Base-by-base conservation (phyloP, 2,888 invertebrate genomes). In the Uloborus plumipes region DNA sequence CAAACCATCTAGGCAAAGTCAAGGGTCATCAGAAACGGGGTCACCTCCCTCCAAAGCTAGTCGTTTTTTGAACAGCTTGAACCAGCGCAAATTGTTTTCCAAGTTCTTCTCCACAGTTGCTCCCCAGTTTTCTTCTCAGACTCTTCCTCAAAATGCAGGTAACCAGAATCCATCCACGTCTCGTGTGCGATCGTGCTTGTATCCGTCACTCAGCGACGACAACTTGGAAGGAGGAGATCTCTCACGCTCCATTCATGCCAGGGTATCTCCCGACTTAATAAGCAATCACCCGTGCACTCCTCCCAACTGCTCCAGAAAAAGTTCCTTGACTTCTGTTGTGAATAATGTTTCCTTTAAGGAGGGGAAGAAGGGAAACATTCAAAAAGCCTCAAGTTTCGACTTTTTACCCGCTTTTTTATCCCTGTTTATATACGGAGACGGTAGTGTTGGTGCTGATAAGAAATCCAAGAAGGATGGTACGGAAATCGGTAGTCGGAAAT, bases 331-430 rank as follows among this genome's bases (percentile, higher is more conserved):
- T 47, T 58, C 59, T 39, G 64, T 26, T n/a, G 58, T n/a, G 15
- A 55, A 55, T 31, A 55, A 73, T 16, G 47, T 47, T 20, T n/a
- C 65, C n/a, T 74, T 61, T 18, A 69, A 69, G 18, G 84, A 84
- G 26, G 62, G 59, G 2, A 84, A 84, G 18, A 84, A 70, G 26
- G 65, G 72, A 20, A 72, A 67, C 51, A 82, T 84, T 20, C 84
- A 84, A 20, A 84, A 84, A 58, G 82, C 84, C 16, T 84, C 84
- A 14, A 84, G 84, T 22, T 84, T 84, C 62, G 84, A 84, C 51
- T 76, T 83, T 75, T 66, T 84, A 14, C 84, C 84, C 1, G 84
- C 84, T 2, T 84, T 84, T 67, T 50, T 84, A 14, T 84, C 84
- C 4, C n/a, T 84, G 6, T 84, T 84, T 58, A 69, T 84, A 4